phyloP scores from a whole-genome alignment of 2,888 invertebrate species.

The Odontocerum albicorne region DNA sequence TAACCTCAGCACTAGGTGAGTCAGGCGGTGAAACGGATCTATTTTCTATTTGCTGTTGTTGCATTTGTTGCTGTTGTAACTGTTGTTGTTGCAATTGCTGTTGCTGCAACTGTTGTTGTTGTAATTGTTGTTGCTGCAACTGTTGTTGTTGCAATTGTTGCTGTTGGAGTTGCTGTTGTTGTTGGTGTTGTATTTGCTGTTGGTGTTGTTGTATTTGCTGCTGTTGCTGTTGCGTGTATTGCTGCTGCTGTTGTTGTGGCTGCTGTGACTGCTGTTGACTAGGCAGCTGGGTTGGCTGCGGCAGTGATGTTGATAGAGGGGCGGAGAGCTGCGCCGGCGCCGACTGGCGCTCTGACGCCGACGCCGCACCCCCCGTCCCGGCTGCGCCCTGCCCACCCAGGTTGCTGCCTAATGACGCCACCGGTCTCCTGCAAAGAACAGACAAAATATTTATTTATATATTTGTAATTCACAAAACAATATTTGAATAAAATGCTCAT shows the following conservation, averaged over 20 bases:
- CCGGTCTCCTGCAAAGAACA: constrained; percentile 53
- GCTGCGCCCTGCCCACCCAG: constrained; percentile 17
- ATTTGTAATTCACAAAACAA: too few species aligned
- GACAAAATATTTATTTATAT: too few species aligned
- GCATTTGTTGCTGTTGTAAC: constrained; percentile 32
- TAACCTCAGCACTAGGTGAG: constrained; percentile 20
- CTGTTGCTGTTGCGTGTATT: constrained; percentile 11
- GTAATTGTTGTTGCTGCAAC: constrained; percentile 5
- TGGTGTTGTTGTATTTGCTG: constrained; percentile 42
- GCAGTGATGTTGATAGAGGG: constrained; percentile 45
- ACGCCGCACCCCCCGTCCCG: constrained; percentile 10
- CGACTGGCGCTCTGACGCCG: constrained; percentile 12
- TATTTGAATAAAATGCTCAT: too few species aligned
- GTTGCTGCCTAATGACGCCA: constrained; percentile 46
- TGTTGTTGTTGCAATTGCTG: constrained; percentile 28
- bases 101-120: constrained; percentile 32
- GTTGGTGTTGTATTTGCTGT: constrained; percentile 25
- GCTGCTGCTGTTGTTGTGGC: constrained; percentile 39
- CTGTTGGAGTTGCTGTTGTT: constrained; percentile 21
- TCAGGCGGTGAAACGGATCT: constrained; percentile 6
- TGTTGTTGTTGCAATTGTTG: constrained; percentile 22
- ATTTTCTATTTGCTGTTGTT: not conserved
- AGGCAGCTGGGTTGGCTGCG: constrained; percentile 36
- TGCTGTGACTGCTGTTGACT: constrained; percentile 40
- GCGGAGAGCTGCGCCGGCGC: constrained; percentile 46